phyloP scores from a whole-genome alignment of 2,797 vertebrate species.

The Pyrocephalus nanus region DNA sequence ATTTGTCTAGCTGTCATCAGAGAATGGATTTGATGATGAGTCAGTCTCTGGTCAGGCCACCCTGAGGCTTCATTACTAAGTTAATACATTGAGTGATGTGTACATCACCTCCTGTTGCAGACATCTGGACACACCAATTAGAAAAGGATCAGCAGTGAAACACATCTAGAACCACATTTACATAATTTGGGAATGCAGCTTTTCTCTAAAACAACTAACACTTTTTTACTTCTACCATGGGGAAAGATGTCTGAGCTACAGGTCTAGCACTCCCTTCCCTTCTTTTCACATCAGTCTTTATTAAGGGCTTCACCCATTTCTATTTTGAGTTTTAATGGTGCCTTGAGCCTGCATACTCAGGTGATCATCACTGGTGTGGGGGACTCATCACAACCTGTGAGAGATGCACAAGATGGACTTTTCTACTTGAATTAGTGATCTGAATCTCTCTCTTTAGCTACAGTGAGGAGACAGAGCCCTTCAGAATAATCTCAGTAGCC shows the following conservation, averaged over 20 bases:
- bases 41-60: slow-evolving; percentile 29
- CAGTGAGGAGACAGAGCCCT: not conserved
- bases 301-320: not conserved
- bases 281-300: not conserved
- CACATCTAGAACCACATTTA: not conserved
- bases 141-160: not conserved
- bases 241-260: not conserved
- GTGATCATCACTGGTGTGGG: not conserved
- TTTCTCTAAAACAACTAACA: not conserved
- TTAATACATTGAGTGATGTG: not conserved
- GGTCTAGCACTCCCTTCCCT: not conserved
- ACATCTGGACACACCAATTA: not conserved
- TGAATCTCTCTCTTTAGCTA: not conserved
- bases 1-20: slow-evolving; percentile 50
- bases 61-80: slow-evolving; percentile 18
- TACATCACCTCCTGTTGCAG: not conserved
- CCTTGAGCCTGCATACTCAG: not conserved
- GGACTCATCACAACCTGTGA: not conserved
- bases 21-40: slow-evolving; percentile 44
- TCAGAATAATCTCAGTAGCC: not conserved
- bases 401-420: not conserved
- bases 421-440: not conserved
- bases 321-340: not conserved
- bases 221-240: not conserved
- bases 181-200: not conserved